Evolutionary conservation across 2,113 vertebrate genomes (phyloP).

Genomic region (Dryoscopus gambensis): DNA sequence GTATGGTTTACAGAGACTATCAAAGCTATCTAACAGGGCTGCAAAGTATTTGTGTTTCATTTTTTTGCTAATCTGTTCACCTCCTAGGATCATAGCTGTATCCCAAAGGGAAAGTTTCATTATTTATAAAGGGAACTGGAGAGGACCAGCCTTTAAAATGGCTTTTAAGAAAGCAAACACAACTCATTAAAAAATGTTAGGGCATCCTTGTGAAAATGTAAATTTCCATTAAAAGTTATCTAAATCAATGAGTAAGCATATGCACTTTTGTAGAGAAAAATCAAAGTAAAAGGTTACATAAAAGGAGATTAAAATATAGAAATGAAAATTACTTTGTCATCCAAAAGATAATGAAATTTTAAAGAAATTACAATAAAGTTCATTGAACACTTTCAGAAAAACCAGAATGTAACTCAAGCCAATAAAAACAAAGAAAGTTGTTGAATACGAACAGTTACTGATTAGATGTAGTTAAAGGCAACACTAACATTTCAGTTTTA

Average conservation of each 20-base stretch:
- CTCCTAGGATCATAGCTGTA: not conserved
- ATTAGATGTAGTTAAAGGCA: slow-evolving; percentile 42
- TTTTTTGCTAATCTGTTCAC: not conserved
- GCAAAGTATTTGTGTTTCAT: not conserved
- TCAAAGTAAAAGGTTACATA: slow-evolving; percentile 47
- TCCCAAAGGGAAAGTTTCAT: not conserved
- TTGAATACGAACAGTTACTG: slow-evolving; percentile 39
- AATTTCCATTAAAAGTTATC: slow-evolving; percentile 58
- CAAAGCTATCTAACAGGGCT: not conserved
- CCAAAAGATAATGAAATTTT: slow-evolving; percentile 68
- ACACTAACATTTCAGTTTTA: slow-evolving; percentile 50
- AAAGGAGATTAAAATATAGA: slow-evolving; percentile 48
- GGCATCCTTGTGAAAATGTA: slow-evolving; percentile 24
- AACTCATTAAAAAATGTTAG: slow-evolving; percentile 19
- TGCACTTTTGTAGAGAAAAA: slow-evolving; percentile 16
- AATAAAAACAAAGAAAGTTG: slow-evolving; percentile 49
- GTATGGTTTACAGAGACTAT: not conserved
- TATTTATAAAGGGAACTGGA: not conserved
- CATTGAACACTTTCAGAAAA: not conserved
- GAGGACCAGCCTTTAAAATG: not conserved
- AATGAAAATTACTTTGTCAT: slow-evolving; percentile 66
- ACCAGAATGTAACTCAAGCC: not conserved
- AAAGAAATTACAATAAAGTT: slow-evolving; percentile 54
- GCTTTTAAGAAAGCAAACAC: slow-evolving; percentile 33
- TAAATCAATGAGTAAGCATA: slow-evolving; percentile 40